These are phyloP conservation scores for Cololabis saira DNA, from an alignment of 2,113 vertebrate species.

Conservation along the genomic window DNA sequence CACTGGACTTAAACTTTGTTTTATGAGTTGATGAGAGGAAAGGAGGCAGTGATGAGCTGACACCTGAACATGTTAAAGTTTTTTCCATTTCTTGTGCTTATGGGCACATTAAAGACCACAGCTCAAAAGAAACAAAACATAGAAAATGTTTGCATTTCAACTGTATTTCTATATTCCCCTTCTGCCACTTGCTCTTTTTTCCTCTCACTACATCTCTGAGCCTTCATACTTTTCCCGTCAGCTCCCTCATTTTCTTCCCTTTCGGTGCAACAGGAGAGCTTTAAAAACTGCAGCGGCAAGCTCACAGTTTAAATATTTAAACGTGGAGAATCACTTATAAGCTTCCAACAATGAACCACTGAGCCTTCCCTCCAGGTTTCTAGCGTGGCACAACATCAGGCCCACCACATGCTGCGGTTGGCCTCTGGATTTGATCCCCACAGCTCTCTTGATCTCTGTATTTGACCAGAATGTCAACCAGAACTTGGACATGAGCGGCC, in stretches of 20 bases:
- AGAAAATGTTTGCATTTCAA: conserved; percentile 2
- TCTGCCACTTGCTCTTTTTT: not conserved
- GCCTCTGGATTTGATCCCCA: conserved; percentile 25
- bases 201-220: not conserved
- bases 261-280: conserved; percentile 24
- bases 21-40: conserved; percentile 23
- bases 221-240: conserved; percentile 9
- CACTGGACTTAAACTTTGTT: conserved; percentile 12
- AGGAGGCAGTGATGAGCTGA: conserved; percentile 20
- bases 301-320: conserved; percentile 73
- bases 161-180: conserved; percentile 16
- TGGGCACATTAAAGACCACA: conserved; percentile 22
- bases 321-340: conserved; percentile 59
- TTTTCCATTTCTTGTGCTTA: conserved; percentile 8
- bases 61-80: conserved; percentile 10
- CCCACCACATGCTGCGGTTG: conserved; percentile 14
- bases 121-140: conserved; percentile 67
- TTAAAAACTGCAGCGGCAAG: conserved; percentile 32
- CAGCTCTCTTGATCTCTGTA: conserved; percentile 21
- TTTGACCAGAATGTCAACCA: conserved; percentile 43
- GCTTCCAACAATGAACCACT: conserved; percentile 37
- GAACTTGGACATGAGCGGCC: conserved; percentile 15
- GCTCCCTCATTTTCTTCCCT: conserved; percentile 20
- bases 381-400: conserved; percentile 24
- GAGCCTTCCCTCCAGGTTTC: conserved; percentile 32